A percentile compares a stretch with the other conserved stretches of the same genome.
These are phyloP conservation scores for Speoplatyrhinus poulsoni DNA, from an alignment of 2,113 vertebrate species.

Conservation along the genomic window DNA sequence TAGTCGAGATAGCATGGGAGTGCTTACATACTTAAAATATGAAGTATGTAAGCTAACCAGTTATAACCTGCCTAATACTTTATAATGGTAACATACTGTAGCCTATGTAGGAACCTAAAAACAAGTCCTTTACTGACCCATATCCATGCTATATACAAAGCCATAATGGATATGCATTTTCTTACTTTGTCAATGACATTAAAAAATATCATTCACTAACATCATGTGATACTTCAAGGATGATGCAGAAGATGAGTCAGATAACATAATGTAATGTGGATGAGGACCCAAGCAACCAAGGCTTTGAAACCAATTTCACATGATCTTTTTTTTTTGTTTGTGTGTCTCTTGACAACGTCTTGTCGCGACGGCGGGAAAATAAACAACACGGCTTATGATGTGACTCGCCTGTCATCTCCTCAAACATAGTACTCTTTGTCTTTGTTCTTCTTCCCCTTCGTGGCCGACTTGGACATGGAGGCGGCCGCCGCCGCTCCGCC, in stretches of 20 bases:
- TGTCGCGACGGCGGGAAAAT: too few relatives aligned
- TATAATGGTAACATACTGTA: conserved; percentile 54
- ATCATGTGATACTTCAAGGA: conserved; percentile 46
- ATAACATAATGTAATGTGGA: conserved; percentile 33
- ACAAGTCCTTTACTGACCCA: conserved; percentile 52
- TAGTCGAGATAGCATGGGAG: conserved; percentile 36
- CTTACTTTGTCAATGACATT: conserved; percentile 43
- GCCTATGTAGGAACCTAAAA: conserved; percentile 69
- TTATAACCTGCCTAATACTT: conserved; percentile 51
- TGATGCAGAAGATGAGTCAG: conserved; percentile 56
- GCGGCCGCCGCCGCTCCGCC: conserved; percentile 72
- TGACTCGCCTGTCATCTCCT: conserved; percentile 45
- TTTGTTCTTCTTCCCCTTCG: conserved; percentile 94
- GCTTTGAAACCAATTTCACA: conserved; percentile 40
- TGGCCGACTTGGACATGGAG: conserved; percentile 81
- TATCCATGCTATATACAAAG: conserved; percentile 73
- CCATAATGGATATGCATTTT: conserved; percentile 52
- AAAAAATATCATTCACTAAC: conserved; percentile 40
- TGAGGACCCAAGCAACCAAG: conserved; percentile 41
- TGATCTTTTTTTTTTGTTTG: conserved; percentile 35
- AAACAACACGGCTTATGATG: conserved; percentile 30
- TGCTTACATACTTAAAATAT: conserved; percentile 31
- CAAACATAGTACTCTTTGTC: conserved; percentile 96
- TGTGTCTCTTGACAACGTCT: conserved; percentile 22
- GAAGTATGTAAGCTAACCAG: conserved; percentile 50